Conservation (phyloP, 2,113 vertebrate species). For the Penelope pileata region DNA sequence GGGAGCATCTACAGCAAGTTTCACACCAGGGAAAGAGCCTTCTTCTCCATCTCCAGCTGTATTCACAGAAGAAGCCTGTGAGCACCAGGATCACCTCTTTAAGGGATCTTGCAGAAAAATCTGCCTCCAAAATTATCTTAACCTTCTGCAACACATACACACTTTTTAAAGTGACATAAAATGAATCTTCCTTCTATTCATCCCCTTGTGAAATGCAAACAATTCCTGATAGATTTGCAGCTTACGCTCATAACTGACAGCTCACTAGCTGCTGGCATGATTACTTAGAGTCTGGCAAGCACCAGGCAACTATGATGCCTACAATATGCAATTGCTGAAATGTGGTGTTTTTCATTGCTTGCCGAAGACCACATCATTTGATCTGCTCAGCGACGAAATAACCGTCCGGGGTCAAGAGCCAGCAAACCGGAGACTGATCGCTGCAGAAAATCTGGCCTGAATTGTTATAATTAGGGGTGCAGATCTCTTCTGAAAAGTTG, state of each 20-base stretch:
- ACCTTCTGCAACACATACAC: background rate
- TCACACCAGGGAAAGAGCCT: background rate
- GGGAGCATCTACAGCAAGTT: background rate
- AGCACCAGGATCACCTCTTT: background rate
- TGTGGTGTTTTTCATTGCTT: background rate
- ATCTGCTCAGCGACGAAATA: conserved; percentile 4
- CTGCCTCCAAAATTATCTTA: conserved; percentile 18
- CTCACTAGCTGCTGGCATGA: conserved; percentile 50
- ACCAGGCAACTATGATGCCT: background rate
- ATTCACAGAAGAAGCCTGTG: background rate
- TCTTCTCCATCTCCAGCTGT: background rate
- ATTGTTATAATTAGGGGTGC: background rate
- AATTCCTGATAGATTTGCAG: conserved; percentile 45
- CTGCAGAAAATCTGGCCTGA: background rate
- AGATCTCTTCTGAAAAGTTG: background rate
- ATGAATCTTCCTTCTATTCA: background rate
- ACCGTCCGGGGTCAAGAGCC: background rate
- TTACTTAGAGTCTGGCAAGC: conserved; percentile 59
- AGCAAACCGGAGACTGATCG: background rate
- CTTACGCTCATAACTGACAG: conserved; percentile 39
- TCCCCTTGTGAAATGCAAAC: conserved; percentile 42
- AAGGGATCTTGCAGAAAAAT: background rate
- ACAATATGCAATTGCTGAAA: background rate
- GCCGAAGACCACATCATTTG: background rate
- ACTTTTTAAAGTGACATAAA: background rate